Conservation (phyloP, 2,888 invertebrate genomes). For the Pyrochroa serraticornis region DNA sequence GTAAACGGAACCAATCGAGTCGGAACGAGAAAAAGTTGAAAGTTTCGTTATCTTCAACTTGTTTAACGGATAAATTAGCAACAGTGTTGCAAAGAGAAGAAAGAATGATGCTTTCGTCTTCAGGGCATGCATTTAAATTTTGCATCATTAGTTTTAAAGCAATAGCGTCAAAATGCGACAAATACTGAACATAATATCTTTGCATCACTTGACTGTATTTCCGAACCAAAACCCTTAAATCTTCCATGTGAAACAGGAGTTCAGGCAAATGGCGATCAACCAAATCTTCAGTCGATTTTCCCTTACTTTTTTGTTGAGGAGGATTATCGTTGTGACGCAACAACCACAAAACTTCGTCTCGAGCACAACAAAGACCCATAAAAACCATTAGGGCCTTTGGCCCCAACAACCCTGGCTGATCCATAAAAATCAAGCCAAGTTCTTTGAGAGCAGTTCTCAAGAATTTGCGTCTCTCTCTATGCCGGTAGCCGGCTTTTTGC, state of each 20-base stretch:
- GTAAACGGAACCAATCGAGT: slow-evolving; percentile 93
- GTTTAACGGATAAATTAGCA: slow-evolving; percentile 84
- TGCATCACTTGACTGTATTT: slow-evolving; percentile 84
- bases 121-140: slow-evolving; percentile 82
- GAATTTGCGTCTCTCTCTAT: slow-evolving; percentile 95
- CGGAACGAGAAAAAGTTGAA: slow-evolving; percentile 96
- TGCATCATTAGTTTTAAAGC: slow-evolving; percentile 84
- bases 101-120: slow-evolving; percentile 93
- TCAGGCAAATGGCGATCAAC: slow-evolving; percentile 97
- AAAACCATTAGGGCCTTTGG: slow-evolving; percentile 97
- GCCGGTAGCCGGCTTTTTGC: slow-evolving; percentile 88
- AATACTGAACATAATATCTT: slow-evolving; percentile 95
- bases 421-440: slow-evolving; percentile 91
- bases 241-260: slow-evolving; percentile 97
- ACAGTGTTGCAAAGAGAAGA: slow-evolving; percentile 92
- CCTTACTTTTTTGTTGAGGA: slow-evolving; percentile 82
- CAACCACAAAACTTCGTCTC: slow-evolving; percentile 98
- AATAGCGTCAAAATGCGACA: slow-evolving; percentile 94
- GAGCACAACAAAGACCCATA: slow-evolving; percentile 92
- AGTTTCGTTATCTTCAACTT: slow-evolving; percentile 94
- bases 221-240: slow-evolving; percentile 89
- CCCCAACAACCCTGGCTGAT: slow-evolving; percentile 96
- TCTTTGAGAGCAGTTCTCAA: slow-evolving; percentile 94
- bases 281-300: slow-evolving; percentile 86
- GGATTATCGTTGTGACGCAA: slow-evolving; percentile 96